phyloP scores from a whole-genome alignment of 2,888 invertebrate species.

The Pandemis corylana region DNA sequence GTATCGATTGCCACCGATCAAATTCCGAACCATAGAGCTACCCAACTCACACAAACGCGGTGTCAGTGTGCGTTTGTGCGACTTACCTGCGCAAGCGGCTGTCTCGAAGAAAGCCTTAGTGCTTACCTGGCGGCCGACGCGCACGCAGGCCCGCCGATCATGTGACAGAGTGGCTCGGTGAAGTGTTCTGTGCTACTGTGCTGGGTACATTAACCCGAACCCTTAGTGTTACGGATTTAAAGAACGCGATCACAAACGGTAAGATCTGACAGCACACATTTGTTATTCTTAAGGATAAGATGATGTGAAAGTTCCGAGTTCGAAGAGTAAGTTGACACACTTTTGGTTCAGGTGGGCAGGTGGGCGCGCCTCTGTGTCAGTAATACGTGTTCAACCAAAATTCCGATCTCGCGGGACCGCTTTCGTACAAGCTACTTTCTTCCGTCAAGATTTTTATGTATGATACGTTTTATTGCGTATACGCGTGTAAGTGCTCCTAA shows the following conservation, averaged over 20 bases:
- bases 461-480: conserved; percentile 25
- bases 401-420: conserved; percentile 78
- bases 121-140: conserved; percentile 80
- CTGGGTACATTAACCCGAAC: conserved; percentile 82
- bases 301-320: conserved; percentile 83
- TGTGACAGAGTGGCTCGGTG: conserved; percentile 80
- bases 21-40: conserved; percentile 48
- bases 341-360: conserved; percentile 82
- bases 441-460: conserved; percentile 58
- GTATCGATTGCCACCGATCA: background rate
- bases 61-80: conserved; percentile 64
- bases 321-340: conserved; percentile 82
- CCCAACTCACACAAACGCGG: conserved; percentile 27
- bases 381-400: conserved; percentile 77
- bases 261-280: conserved; percentile 40
- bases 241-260: conserved; percentile 78
- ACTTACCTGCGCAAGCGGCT: conserved; percentile 75
- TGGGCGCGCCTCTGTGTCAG: conserved; percentile 77
- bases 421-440: conserved; percentile 79
- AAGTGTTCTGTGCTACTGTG: conserved; percentile 78
- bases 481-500: conserved; percentile 3
- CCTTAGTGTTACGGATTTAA: conserved; percentile 83
- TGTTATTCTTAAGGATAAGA: conserved; percentile 53
- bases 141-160: conserved; percentile 76
- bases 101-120: conserved; percentile 81